phyloP scores from a whole-genome alignment of 2,888 invertebrate genomes.

The Cheilosia impressa region DNA sequence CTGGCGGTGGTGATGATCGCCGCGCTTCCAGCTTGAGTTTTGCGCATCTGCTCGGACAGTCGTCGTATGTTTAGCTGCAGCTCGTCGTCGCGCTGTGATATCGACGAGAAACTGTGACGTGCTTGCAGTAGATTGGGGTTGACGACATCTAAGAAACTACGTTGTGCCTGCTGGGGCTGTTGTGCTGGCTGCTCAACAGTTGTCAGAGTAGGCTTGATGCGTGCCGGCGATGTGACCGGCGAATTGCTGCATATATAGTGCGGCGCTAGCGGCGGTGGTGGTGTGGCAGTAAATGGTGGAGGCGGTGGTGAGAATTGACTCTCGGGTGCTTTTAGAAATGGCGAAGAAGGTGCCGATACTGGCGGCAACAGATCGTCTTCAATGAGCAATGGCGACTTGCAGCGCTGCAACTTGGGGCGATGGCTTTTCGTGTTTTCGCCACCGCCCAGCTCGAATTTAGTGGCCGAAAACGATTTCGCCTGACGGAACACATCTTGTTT shows the following conservation, averaged over 20 bases:
- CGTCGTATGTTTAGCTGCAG: slow-evolving; percentile 82
- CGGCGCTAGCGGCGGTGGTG: slow-evolving; percentile 55
- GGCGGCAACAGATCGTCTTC: slow-evolving; percentile 76
- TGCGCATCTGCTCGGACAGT: slow-evolving; percentile 81
- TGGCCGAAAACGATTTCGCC: slow-evolving; percentile 78
- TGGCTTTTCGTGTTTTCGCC: slow-evolving; percentile 62
- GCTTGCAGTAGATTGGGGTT: slow-evolving; percentile 80
- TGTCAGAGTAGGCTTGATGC: slow-evolving; percentile 77
- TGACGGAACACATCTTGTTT: slow-evolving; percentile 77
- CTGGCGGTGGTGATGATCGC: slow-evolving; percentile 76
- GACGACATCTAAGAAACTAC: slow-evolving; percentile 78
- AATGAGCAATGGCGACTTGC: slow-evolving; percentile 77
- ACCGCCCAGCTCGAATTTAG: slow-evolving; percentile 77
- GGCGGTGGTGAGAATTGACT: slow-evolving; percentile 76
- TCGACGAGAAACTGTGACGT: slow-evolving; percentile 82
- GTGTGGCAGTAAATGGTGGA: slow-evolving; percentile 70
- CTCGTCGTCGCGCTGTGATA: slow-evolving; percentile 80
- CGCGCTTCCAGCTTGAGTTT: slow-evolving; percentile 68
- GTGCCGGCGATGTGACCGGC: slow-evolving; percentile 63
- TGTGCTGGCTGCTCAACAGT: slow-evolving; percentile 67
- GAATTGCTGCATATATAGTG: slow-evolving; percentile 75
- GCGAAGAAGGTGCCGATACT: slow-evolving; percentile 80
- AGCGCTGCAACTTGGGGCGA: slow-evolving; percentile 78
- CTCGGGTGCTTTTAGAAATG: slow-evolving; percentile 77
- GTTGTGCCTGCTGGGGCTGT: slow-evolving; percentile 70